phyloP scores from a whole-genome alignment of 2,888 invertebrate genomes.

The Lepeophtheirus nordmannii region DNA sequence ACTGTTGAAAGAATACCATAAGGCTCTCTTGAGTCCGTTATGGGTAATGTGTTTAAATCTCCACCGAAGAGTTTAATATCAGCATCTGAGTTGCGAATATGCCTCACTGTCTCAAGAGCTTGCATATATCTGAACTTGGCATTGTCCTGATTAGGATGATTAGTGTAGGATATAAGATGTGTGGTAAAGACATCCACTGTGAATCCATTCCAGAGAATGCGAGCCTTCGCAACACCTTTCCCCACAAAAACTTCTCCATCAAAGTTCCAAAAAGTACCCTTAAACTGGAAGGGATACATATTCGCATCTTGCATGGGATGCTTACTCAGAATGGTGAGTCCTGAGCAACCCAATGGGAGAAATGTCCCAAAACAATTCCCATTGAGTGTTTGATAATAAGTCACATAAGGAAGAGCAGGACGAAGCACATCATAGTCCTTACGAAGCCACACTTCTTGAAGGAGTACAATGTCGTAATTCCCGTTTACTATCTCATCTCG shows the following conservation, averaged over 20 bases:
- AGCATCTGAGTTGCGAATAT: conserved; percentile 13
- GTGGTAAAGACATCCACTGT: conserved; percentile 24
- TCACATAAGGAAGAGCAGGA: conserved; percentile 13
- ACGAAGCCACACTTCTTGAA: conserved; percentile 22
- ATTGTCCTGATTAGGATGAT: conserved; percentile 18
- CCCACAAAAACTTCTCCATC: conserved; percentile 24
- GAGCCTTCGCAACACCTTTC: conserved; percentile 20
- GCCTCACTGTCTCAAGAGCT: conserved; percentile 12
- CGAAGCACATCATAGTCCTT: conserved; percentile 19
- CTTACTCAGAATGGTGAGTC: conserved; percentile 15
- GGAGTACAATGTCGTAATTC: conserved; percentile 18
- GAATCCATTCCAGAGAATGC: conserved; percentile 8
- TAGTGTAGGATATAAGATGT: conserved; percentile 24
- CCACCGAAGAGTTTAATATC: conserved; percentile 21
- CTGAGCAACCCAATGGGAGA: conserved; percentile 24
- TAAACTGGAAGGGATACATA: neutral
- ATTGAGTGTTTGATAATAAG: conserved; percentile 21
- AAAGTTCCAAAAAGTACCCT: conserved; percentile 23
- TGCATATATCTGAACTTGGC: conserved; percentile 11
- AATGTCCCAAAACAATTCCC: conserved; percentile 13
- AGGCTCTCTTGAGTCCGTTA: neutral
- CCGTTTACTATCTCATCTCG: conserved; percentile 13
- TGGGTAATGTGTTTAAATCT: conserved; percentile 18
- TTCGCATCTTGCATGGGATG: conserved; percentile 21
- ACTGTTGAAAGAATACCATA: conserved; percentile 11